Evolutionary conservation across 2,888 invertebrate genomes (phyloP), one percentile per base, ranked within the genome.

Genomic region (Nemotelus nigrinus): DNA sequence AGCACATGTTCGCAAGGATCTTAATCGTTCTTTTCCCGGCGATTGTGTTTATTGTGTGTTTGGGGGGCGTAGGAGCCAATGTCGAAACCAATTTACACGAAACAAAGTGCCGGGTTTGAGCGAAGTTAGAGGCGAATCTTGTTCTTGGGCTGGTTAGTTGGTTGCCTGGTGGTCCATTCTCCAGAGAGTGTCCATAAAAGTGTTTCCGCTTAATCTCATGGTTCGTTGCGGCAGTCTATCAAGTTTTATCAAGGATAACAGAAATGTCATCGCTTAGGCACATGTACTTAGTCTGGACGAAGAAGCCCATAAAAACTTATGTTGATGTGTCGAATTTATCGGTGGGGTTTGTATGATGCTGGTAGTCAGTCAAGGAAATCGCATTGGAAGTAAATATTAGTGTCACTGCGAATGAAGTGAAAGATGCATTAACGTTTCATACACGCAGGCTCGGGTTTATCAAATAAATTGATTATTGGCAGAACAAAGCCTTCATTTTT

Each of bases 71-170:
- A 5, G 50, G 57, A 45, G 65, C 63, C 25, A 44, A 75, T 70
- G 65, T 72, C 72, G 50, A 67, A 71, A 76, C 57, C 76, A 76
- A 78, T 79, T 79, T 78, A 76, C 76, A 79, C 78, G 72, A 70
- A 78, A 76, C 57, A 57, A 71, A 25, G 25, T 25, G 25, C 25
- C 25, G 25, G 25, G 25, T 25, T 25, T 25, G 25, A 25, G 25
- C 25, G 1, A 25, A 25, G 25, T 25, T 25, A 25, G 25, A 25
- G 25, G 25, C 25, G 25, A 25, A 77, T 68, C 72, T 44, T 65
- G 55, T 65, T 57, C 65, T 55, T 63, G 65, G 55, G 53, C 65
- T 53, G n/a, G n/a, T 10, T 48, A 55, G 70, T 70, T 43, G 55
- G 67, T 48, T 25, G 47, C 45, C 45, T 45, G 2, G 50, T 68